A percentile compares a stretch with the other conserved stretches of the same genome.
These are phyloP conservation scores for Agriotes lineatus DNA, from an alignment of 2,888 invertebrate species.

Conservation along the genomic window DNA sequence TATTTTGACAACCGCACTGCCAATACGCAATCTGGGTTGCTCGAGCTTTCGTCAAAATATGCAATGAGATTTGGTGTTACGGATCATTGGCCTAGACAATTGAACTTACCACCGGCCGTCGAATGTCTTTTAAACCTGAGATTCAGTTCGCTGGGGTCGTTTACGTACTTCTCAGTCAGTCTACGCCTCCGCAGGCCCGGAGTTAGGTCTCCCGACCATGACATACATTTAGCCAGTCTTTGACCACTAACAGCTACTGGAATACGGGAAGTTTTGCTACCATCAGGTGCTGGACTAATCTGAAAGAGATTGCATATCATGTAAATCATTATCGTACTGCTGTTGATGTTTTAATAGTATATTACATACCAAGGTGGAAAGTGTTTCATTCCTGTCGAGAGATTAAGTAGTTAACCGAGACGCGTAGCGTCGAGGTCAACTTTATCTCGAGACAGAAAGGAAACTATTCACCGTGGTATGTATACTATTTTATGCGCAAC, in stretches of 20 bases:
- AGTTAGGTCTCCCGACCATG: conserved; percentile 75
- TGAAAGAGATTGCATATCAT: too few relatives aligned
- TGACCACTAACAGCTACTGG: conserved; percentile 73
- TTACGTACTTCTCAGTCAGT: conserved; percentile 85
- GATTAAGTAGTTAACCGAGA: too few relatives aligned
- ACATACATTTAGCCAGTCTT: conserved; percentile 77
- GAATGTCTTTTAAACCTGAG: conserved; percentile 80
- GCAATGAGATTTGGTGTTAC: neutral
- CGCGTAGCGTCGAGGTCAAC: too few relatives aligned
- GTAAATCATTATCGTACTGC: too few relatives aligned
- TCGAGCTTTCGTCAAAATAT: neutral
- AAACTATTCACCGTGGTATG: too few relatives aligned
- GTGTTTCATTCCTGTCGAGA: too few relatives aligned
- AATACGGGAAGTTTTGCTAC: conserved; percentile 72
- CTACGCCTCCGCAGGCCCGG: conserved; percentile 83
- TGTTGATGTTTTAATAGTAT: too few relatives aligned
- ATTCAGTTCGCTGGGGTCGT: conserved; percentile 86
- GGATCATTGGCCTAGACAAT: neutral
- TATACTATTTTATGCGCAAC: too few relatives aligned
- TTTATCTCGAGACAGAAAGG: too few relatives aligned
- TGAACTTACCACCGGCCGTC: conserved; percentile 57
- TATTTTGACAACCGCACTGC: neutral
- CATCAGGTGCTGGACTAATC: conserved; percentile 65
- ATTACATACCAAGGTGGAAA: too few relatives aligned
- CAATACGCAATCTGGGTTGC: neutral